Percentiles rank a stretch among this genome's conserved stretches.
These are phyloP conservation scores for Linurgus olivaceus DNA, from an alignment of 2,797 vertebrate genomes.

Conservation along the genomic window DNA sequence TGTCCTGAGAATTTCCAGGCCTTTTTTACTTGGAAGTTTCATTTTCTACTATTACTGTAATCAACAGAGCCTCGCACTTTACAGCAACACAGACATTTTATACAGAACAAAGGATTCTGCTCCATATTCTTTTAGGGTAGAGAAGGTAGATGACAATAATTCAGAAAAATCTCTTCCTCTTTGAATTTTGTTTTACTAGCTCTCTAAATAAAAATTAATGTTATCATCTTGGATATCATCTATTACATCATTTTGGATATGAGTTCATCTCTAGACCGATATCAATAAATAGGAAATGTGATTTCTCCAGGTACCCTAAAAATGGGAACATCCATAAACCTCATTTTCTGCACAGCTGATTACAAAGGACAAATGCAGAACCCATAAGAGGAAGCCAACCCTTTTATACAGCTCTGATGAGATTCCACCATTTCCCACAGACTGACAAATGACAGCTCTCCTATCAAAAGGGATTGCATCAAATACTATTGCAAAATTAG, in stretches of 20 bases:
- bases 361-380: background rate
- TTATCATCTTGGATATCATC: background rate
- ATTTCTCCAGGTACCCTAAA: background rate
- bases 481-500: background rate
- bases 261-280: slow-evolving; percentile 29
- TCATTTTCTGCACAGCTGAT: background rate
- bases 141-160: background rate
- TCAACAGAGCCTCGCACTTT: background rate
- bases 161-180: background rate
- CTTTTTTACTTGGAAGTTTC: background rate
- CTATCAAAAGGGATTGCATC: background rate
- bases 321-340: background rate
- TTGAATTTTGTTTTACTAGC: slow-evolving; percentile 21
- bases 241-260: background rate
- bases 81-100: background rate
- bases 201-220: slow-evolving; percentile 31
- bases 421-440: background rate
- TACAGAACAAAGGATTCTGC: background rate
- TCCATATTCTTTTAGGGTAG: background rate
- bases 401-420: background rate
- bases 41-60: background rate
- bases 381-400: background rate
- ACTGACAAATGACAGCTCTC: background rate
- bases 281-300: background rate
- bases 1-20: background rate